Conservation (phyloP, 1,140 invertebrate genomes). For the Myzus persicae region DNA sequence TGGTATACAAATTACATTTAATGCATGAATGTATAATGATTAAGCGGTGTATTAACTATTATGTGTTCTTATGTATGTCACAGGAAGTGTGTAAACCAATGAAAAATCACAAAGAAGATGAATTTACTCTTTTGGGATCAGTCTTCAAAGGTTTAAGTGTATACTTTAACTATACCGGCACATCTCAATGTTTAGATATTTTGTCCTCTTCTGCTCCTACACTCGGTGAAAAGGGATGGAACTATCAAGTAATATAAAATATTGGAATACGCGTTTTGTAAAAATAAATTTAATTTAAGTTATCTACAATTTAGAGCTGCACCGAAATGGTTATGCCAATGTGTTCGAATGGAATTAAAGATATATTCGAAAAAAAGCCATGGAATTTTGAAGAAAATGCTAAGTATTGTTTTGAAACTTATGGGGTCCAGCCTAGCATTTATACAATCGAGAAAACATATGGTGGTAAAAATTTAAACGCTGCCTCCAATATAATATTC, state of each 20-base stretch:
- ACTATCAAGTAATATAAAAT: constrained; percentile 73
- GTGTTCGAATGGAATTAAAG: constrained; percentile 78
- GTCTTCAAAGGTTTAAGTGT: constrained; percentile 76
- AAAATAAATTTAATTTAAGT: background rate
- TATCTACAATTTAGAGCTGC: constrained; percentile 74
- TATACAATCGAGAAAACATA: constrained; percentile 78
- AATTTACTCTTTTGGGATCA: constrained; percentile 68
- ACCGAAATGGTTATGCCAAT: constrained; percentile 97
- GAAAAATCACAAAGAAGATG: constrained; percentile 66
- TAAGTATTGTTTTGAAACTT: constrained; percentile 76
- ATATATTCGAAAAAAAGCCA: constrained; percentile 81
- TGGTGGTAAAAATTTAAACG: constrained; percentile 77
- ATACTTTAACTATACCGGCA: constrained; percentile 85
- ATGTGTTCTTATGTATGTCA: background rate
- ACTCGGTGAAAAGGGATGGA: constrained; percentile 78
- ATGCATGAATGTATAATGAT: background rate
- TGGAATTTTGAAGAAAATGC: constrained; percentile 79
- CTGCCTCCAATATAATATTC: constrained; percentile 85
- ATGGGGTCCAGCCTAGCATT: constrained; percentile 72
- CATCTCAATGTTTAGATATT: constrained; percentile 72
- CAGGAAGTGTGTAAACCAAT: constrained; percentile 71
- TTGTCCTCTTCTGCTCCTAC: constrained; percentile 66
- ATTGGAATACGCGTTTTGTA: background rate
- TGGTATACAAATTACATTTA: background rate
- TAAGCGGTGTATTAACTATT: too few species aligned